Evolutionary conservation across 2,113 vertebrate species (phyloP), one percentile per base, ranked within the genome.

Genomic region (Notothenia rossii): DNA sequence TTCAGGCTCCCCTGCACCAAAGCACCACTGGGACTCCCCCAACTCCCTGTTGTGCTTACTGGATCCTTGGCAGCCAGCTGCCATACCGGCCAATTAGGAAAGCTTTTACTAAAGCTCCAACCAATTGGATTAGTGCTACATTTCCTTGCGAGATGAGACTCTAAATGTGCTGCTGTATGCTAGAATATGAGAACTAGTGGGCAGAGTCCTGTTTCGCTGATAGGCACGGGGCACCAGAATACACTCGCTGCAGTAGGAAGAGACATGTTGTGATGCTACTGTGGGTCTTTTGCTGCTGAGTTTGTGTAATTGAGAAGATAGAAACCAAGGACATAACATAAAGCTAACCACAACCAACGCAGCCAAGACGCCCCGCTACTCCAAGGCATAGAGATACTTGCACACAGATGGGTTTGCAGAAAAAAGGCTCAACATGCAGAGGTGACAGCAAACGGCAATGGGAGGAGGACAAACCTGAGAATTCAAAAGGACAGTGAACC

Each of bases 71-170:
- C 84, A 82, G 87, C 82, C 83, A 82, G 78, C 55, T 82, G 75
- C 86, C 67, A 72, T 81, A 84, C 88, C 49, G 10, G 74, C 89
- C 91, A 94, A 93, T 93, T 90, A 90, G 87, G 75, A 84, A 78
- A 46, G 83, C 90, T 92, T 93, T 94, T 92, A 91, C 93, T 93
- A 86, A 88, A 73, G 75, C 82, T 77, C 14, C 75, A 83, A 85
- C 91, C 91, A 92, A 92, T 90, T 91, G 89, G 82, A 93, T 93
- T 88, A 90, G 50, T 58, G 80, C 85, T 89, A 82, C 84, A 86
- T 91, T 91, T 88, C 86, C 83, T 73, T 69, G 80, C 84, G 86
- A 88, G 77, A 88, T 76, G 79, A 86, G 79, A 87, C 81, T 81
- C 68, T 66, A 86, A 92, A 92, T 91, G 90, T 91, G 91, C 89